These are phyloP conservation scores for Excalfactoria chinensis DNA, from an alignment of 2,113 vertebrate genomes.

Conservation along the genomic window DNA sequence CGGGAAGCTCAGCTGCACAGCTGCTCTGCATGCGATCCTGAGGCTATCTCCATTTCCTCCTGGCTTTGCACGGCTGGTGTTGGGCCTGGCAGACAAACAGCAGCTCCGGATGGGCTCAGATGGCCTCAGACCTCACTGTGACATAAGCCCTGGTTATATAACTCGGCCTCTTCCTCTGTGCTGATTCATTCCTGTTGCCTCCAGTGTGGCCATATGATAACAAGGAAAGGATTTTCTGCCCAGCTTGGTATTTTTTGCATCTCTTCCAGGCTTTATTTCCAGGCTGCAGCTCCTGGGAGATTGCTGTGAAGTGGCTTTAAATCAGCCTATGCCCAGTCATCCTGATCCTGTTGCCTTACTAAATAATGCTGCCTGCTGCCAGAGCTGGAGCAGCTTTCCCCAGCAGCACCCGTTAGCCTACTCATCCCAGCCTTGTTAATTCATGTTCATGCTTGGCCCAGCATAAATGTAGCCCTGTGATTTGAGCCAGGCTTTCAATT, in stretches of 20 bases:
- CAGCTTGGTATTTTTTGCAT: neutral
- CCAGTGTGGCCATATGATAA: fast-evolving
- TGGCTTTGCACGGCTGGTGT: neutral
- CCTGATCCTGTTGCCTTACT: neutral
- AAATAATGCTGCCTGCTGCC: neutral
- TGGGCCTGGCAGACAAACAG: neutral
- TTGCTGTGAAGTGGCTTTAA: neutral
- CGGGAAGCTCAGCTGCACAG: neutral
- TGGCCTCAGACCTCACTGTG: neutral
- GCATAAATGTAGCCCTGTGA: neutral
- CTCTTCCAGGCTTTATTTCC: neutral
- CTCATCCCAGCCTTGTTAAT: neutral
- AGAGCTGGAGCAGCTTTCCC: neutral
- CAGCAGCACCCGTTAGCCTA: fast-evolving
- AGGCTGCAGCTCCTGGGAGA: neutral
- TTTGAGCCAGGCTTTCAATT: neutral
- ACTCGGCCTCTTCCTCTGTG: neutral
- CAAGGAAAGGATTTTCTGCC: neutral
- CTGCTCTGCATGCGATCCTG: neutral
- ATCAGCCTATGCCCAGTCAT: neutral
- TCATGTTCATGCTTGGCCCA: neutral
- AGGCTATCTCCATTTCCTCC: fast-evolving
- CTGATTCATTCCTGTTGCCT: neutral
- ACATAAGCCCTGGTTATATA: neutral
- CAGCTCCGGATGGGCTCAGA: neutral